Conservation (phyloP, 2,888 invertebrate genomes). For the Netelia melanura region DNA sequence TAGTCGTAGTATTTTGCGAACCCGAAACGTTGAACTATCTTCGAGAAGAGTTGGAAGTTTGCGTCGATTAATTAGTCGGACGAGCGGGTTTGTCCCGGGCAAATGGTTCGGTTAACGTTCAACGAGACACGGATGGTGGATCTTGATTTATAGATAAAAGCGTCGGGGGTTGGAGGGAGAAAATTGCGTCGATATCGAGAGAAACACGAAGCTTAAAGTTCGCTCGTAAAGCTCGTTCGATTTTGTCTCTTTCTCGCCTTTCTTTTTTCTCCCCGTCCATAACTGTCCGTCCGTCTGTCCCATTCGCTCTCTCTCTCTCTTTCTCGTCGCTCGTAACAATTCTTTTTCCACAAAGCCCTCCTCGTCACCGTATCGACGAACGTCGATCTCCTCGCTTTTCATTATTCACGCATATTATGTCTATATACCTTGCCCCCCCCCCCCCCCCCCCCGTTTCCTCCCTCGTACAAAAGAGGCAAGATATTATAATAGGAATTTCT, state of each 20-base stretch:
- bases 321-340: neutral
- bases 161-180: no score
- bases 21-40: no score
- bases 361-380: conserved; percentile 27
- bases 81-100: neutral
- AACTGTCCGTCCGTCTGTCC: neutral
- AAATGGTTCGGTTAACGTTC: no score
- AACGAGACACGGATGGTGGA: no score
- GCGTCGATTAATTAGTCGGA: conserved; percentile 22
- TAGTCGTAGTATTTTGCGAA: no score
- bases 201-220: no score
- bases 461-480: conserved; percentile 1
- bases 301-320: neutral
- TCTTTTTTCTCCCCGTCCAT: neutral
- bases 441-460: neutral
- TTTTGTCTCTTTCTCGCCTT: neutral
- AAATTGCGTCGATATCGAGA: no score
- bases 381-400: conserved; percentile 47
- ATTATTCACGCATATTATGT: conserved; percentile 47
- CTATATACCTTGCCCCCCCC: neutral
- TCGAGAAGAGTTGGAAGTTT: conserved; percentile 7
- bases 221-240: neutral
- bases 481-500: conserved; percentile 28
- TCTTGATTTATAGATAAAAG: neutral
- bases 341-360: neutral